Conservation (phyloP, 2,888 invertebrate genomes). For the Eledone cirrhosa region DNA sequence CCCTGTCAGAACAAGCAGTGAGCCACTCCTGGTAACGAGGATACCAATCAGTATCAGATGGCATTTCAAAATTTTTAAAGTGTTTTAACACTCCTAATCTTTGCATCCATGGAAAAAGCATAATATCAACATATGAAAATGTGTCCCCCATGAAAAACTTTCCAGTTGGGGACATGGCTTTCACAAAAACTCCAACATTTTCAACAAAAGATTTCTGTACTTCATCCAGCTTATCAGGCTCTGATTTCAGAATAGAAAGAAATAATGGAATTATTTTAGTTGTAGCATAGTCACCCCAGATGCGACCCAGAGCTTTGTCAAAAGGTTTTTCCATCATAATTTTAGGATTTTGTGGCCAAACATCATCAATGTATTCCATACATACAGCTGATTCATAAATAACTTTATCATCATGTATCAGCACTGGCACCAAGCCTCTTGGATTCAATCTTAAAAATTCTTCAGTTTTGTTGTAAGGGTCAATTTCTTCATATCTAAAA, state of each 20-base stretch:
- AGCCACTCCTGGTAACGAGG: constrained; percentile 37
- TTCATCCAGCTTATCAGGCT: constrained; percentile 38
- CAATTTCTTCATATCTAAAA: constrained; percentile 49
- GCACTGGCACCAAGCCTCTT: constrained; percentile 48
- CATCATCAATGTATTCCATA: constrained; percentile 53
- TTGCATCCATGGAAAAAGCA: constrained; percentile 45
- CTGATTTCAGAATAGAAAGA: constrained; percentile 42
- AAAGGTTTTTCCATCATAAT: constrained; percentile 48
- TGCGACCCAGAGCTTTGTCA: constrained; percentile 44
- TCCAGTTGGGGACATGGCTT: constrained; percentile 39
- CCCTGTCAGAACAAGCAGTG: constrained; percentile 35
- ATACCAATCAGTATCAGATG: constrained; percentile 36
- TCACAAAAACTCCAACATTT: constrained; percentile 36
- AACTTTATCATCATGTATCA: constrained; percentile 41
- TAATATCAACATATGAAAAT: constrained; percentile 50
- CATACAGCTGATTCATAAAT: constrained; percentile 50
- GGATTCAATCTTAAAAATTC: constrained; percentile 52
- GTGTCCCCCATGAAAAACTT: constrained; percentile 45
- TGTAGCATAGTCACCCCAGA: constrained; percentile 47
- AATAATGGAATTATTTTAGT: constrained; percentile 47
- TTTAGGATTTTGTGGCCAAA: constrained; percentile 35
- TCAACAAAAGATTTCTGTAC: constrained; percentile 38
- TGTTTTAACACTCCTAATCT: constrained; percentile 41
- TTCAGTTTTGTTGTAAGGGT: constrained; percentile 51
- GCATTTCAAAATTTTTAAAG: constrained; percentile 44